These are phyloP conservation scores for Oxygymnocypris stewartii DNA, from an alignment of 2,113 vertebrate genomes.

Conservation along the genomic window DNA sequence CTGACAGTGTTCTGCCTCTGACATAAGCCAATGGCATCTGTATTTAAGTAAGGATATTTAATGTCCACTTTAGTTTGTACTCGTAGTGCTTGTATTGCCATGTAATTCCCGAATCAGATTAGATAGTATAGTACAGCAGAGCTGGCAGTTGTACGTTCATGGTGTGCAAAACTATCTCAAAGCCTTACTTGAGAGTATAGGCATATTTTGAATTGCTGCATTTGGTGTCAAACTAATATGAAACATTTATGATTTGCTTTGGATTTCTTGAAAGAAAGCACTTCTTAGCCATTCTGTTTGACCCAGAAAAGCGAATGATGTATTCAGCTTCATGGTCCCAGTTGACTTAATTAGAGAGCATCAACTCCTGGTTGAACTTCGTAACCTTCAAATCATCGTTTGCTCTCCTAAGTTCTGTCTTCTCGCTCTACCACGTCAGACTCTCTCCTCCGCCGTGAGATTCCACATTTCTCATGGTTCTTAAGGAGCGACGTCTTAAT, in stretches of 20 bases:
- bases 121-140: background rate
- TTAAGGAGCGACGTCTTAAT: conserved; percentile 79
- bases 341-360: conserved; percentile 63
- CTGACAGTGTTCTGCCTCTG: background rate
- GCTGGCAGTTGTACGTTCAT: background rate
- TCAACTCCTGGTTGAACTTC: conserved; percentile 58
- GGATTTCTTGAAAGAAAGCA: conserved; percentile 35
- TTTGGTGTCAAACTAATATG: conserved; percentile 34
- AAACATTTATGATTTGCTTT: conserved; percentile 40
- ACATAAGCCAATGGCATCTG: background rate
- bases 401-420: conserved; percentile 28
- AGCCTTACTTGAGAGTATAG: background rate
- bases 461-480: conserved; percentile 68
- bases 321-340: conserved; percentile 54
- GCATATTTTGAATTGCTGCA: conserved; percentile 1
- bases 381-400: conserved; percentile 64
- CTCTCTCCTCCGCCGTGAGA: conserved; percentile 51
- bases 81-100: background rate
- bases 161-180: background rate
- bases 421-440: conserved; percentile 41
- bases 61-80: background rate
- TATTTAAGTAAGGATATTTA: background rate
- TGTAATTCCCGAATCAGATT: background rate
- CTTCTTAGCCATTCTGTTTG: conserved; percentile 59
- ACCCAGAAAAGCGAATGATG: conserved; percentile 57